A percentile compares a stretch with the other conserved stretches of the same genome.
Conservation (phyloP, 2,888 invertebrate species). For the Choreutis nemorana region DNA sequence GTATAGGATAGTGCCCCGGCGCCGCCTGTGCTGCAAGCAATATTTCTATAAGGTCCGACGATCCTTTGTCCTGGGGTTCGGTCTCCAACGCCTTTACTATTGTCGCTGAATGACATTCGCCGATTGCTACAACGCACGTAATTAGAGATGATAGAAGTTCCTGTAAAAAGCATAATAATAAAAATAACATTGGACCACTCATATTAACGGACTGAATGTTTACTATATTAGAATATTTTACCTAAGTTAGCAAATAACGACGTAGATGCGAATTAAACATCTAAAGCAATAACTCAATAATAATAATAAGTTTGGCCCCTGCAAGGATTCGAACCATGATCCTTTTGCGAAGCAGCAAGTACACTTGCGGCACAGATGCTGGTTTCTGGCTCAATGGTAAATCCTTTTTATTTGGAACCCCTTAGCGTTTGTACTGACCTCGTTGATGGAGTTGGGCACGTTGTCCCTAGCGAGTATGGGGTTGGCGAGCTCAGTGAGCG, state of each 20-base stretch:
- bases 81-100: constrained; percentile 36
- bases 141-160: constrained; percentile 75
- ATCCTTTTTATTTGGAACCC: too few species aligned
- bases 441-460: constrained; percentile 48
- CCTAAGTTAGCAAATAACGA: too few species aligned
- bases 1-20: constrained; percentile 84
- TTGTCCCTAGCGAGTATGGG: constrained; percentile 43
- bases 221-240: too few species aligned
- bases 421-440: too few species aligned
- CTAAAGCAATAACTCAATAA: too few species aligned
- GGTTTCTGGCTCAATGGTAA: too few species aligned
- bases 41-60: constrained; percentile 70
- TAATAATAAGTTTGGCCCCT: too few species aligned
- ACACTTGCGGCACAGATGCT: too few species aligned
- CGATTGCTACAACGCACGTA: constrained; percentile 73
- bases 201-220: too few species aligned
- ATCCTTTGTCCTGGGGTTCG: constrained; percentile 14
- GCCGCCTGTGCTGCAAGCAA: constrained; percentile 81
- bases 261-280: too few species aligned
- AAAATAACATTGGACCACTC: neutral
- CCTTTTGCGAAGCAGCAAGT: too few species aligned
- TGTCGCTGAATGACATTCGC: constrained; percentile 73
- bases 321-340: too few species aligned
- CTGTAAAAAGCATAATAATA: constrained; percentile 29
- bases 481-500: constrained; percentile 36